Evolutionary conservation across 2,113 vertebrate genomes (phyloP), one percentile per base, ranked within the genome.

Genomic region (Trochalopteron elliotii): DNA sequence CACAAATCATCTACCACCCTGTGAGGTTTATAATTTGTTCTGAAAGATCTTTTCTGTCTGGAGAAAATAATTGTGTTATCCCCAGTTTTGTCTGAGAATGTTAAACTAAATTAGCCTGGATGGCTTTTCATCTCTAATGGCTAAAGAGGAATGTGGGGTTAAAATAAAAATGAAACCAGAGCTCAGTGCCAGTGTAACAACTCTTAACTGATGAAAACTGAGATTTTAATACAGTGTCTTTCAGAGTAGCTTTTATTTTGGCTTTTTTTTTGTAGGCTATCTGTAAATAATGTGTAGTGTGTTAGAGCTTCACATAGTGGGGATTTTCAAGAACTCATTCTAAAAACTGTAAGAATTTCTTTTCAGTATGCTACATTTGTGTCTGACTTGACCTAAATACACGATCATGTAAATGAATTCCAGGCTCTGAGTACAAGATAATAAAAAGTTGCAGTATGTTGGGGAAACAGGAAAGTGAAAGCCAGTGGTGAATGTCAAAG

Each of bases 311-410:
- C 20, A 23, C 16, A 2, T 5, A 63, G 64, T 7, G 21, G 22
- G 23, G 57, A 42, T 31, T 64, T 74, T n/a, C 35, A 49, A 39
- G 33, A 33, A 15, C 13, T 37, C 0, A 3, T 49, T 83, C 39
- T 60, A 35, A 65, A 70, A 52, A 5, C 23, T n/a, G 1, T 9
- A 27, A 14, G 18, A 28, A n/a, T 42, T 65, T 35, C 10, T 69
- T 55, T 30, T 12, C n/a, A 22, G 0, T 5, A 1, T 5, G 3
- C 65, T 50, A 1, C 7, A 3, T 33, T 68, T 63, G 16, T 70
- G 42, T 39, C 42, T 67, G 64, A 40, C 33, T 67, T 39, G 25
- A 12, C 83, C 63, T 44, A 27, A 72, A 56, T 25, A 4, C 5
- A 1, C 15, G 20, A 18, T 60, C 16, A 2, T 7, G 5, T 28